Evolutionary conservation across 2,888 invertebrate genomes (phyloP), one percentile per base, ranked within the genome.

Genomic region (Laothoe populi): DNA sequence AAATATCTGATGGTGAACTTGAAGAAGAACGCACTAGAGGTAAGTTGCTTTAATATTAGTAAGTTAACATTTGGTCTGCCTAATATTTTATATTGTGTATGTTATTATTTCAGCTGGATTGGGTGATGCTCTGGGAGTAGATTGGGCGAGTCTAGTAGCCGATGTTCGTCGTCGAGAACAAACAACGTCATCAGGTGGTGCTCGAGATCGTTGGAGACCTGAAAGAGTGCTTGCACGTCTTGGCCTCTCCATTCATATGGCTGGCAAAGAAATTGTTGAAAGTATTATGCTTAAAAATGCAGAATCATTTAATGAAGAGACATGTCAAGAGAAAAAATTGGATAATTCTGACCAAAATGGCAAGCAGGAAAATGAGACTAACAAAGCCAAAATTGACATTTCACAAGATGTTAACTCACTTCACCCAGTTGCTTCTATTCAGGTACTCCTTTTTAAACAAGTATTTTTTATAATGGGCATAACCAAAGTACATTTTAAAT

Each of bases 81-180:
- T 4, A 38, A 38, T 40, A 13, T 16, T 2, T 31, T 31, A n/a
- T 13, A 38, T 21, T 11, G 26, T 44, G 35, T 42, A 57, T 59
- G 26, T 7, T 46, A 53, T 24, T 66, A 71, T 75, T 79, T 16
- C 66, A 92, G 92, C 90, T 88, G 95, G 96, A 40, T 94, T 98
- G 66, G 97, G 97, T 4, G 98, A 98, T 86, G 97, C 97, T n/a
- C 88, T 98, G 31, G 98, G 98, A n/a, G 98, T 98, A 0, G 98
- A 98, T 86, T 98, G 98, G 98, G 96, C 97, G 11, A 97, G 97
- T 81, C 92, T 98, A 53, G 96, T 97, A 0, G 96, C 96, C 2
- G 97, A 97, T 85, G 96, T 96, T 4, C 94, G 94, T 40, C 84
- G 92, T 11, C 87, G 92, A 3, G 92, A 90, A 69, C 94, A 93